Conservation (phyloP, 1,140 invertebrate genomes). For the Calliopsis andreniformis region DNA sequence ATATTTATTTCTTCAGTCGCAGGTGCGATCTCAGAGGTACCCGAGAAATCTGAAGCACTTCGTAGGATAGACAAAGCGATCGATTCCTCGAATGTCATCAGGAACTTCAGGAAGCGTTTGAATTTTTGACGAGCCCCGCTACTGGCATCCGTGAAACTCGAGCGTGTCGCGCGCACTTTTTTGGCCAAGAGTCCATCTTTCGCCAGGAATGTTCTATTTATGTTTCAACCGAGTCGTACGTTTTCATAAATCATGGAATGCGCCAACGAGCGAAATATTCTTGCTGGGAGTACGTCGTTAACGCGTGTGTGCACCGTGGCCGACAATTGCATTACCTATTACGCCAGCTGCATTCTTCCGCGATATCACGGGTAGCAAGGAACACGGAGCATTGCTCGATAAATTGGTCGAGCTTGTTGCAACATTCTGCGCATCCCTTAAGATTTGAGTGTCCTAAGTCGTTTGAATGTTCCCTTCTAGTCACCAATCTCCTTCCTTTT, state of each 20-base stretch:
- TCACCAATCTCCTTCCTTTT: not conserved
- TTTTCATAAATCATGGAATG: conserved; percentile 43
- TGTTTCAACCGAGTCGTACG: not conserved
- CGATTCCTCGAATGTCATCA: too few species aligned
- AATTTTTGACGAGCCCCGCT: not conserved
- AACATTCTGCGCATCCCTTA: too few species aligned
- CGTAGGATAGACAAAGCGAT: too few species aligned
- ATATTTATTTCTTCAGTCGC: too few species aligned
- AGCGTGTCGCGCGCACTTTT: conserved; percentile 13
- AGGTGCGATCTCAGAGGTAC: too few species aligned
- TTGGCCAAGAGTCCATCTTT: conserved; percentile 9
- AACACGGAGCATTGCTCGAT: not conserved
- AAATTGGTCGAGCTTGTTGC: not conserved
- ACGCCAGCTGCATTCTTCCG: not conserved
- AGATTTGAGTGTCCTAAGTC: not conserved
- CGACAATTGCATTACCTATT: not conserved
- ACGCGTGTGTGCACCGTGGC: conserved; percentile 7
- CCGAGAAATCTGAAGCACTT: too few species aligned
- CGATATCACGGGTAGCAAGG: not conserved
- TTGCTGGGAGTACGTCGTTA: conserved; percentile 7
- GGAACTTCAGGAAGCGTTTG: not conserved
- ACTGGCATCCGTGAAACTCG: not conserved
- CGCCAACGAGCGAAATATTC: conserved; percentile 25
- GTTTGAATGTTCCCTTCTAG: not conserved
- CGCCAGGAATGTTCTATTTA: conserved; percentile 40